A percentile compares a stretch with the other conserved stretches of the same genome.
Conservation (phyloP, 2,797 vertebrate genomes). For the Eulemur albifrons region DNA sequence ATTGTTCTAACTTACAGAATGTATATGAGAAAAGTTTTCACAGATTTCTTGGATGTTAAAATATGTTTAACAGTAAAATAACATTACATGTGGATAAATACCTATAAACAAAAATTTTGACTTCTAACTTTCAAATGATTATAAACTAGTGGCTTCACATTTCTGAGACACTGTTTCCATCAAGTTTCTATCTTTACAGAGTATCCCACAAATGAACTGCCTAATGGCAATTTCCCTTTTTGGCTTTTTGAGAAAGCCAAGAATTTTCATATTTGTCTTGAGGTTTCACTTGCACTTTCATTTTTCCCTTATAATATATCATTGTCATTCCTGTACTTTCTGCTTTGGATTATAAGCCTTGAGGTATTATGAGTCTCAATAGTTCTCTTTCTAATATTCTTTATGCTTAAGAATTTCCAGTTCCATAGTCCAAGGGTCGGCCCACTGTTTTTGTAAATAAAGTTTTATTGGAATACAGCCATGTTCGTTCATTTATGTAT, state of each 20-base stretch:
- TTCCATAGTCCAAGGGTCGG: not conserved
- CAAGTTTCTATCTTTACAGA: not conserved
- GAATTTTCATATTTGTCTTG: not conserved
- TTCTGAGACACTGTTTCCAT: not conserved
- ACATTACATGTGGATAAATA: not conserved
- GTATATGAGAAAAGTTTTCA: not conserved
- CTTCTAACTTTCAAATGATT: not conserved
- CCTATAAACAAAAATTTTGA: not conserved
- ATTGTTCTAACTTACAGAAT: not conserved
- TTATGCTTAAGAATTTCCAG: not conserved
- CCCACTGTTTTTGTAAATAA: not conserved
- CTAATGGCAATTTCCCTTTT: not conserved
- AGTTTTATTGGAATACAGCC: not conserved
- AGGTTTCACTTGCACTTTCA: not conserved
- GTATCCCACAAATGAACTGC: not conserved
- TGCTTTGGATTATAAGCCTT: not conserved
- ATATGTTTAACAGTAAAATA: not conserved
- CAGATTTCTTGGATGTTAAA: not conserved
- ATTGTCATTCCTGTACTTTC: not conserved
- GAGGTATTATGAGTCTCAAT: not conserved
- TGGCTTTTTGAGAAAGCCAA: not conserved
- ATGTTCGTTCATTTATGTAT: not conserved
- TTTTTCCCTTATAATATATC: not conserved
- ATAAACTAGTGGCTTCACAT: not conserved
- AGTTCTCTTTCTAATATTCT: not conserved